phyloP scores from a whole-genome alignment of 1,140 invertebrate genomes.

The Drosophila navojoa region DNA sequence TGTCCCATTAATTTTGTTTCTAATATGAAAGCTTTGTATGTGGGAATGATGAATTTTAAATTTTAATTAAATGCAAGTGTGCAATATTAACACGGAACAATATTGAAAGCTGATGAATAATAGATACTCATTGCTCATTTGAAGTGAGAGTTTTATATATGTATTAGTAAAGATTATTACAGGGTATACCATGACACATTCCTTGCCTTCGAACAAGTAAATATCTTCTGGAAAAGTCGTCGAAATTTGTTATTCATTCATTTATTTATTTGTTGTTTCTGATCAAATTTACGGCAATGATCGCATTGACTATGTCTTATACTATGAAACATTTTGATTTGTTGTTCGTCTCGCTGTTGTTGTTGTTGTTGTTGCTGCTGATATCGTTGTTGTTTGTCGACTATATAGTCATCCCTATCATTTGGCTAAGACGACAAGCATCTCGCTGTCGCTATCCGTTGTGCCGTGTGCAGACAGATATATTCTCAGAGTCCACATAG shows the following conservation, averaged over 20 bases:
- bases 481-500: conserved; percentile 37
- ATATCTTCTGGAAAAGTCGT: conserved; percentile 1
- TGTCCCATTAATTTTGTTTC: conserved; percentile 68
- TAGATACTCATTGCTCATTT: too few relatives aligned
- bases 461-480: conserved; percentile 75
- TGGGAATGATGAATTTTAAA: conserved; percentile 38
- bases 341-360: conserved; percentile 28
- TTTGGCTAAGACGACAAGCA: conserved; percentile 56
- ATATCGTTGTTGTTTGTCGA: conserved; percentile 32
- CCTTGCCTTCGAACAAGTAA: background rate
- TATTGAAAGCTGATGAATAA: too few relatives aligned
- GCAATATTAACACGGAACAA: conserved; percentile 22
- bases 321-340: conserved; percentile 49
- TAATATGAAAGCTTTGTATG: conserved; percentile 48
- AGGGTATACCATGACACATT: background rate
- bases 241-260: background rate
- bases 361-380: conserved; percentile 22
- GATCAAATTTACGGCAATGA: conserved; percentile 4
- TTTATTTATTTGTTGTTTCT: background rate
- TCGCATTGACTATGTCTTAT: conserved; percentile 17
- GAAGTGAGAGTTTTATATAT: background rate
- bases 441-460: conserved; percentile 41
- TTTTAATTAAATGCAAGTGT: conserved; percentile 78
- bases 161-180: background rate
- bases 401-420: conserved; percentile 66